phyloP scores from a whole-genome alignment of 2,113 vertebrate genomes.

The Pipra filicauda region DNA sequence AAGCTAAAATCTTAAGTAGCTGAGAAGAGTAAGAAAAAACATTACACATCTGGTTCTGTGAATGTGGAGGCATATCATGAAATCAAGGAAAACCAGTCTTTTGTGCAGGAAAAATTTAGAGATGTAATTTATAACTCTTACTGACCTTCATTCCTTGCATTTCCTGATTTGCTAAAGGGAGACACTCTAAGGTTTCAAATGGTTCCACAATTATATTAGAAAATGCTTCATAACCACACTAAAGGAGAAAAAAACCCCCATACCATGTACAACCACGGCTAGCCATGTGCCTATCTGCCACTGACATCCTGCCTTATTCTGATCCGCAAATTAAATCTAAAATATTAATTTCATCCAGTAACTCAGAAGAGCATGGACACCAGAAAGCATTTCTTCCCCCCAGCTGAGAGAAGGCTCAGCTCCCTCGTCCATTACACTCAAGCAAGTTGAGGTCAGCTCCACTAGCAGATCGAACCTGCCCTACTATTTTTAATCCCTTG shows the following conservation, averaged over 20 bases:
- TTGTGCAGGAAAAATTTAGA: not conserved
- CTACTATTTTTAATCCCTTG: not conserved
- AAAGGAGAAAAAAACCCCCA: not conserved
- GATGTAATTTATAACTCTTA: not conserved
- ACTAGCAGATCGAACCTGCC: not conserved
- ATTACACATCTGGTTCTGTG: not conserved
- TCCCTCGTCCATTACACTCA: rapidly evolving
- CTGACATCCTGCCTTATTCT: not conserved
- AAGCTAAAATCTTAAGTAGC: not conserved
- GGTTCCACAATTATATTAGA: not conserved
- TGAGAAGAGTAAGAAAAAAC: not conserved
- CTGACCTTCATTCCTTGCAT: not conserved
- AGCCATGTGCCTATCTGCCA: not conserved
- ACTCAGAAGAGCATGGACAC: not conserved
- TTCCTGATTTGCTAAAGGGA: not conserved
- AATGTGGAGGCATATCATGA: not conserved
- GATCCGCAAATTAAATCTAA: not conserved
- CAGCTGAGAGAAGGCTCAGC: not conserved
- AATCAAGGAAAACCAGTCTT: not conserved
- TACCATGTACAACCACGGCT: not conserved
- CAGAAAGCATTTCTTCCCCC: not conserved
- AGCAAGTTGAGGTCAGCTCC: not conserved
- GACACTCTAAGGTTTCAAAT: not conserved
- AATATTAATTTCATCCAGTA: not conserved
- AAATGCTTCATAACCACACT: not conserved